phyloP scores from a whole-genome alignment of 2,888 invertebrate genomes.

The Coleophora deauratella region DNA sequence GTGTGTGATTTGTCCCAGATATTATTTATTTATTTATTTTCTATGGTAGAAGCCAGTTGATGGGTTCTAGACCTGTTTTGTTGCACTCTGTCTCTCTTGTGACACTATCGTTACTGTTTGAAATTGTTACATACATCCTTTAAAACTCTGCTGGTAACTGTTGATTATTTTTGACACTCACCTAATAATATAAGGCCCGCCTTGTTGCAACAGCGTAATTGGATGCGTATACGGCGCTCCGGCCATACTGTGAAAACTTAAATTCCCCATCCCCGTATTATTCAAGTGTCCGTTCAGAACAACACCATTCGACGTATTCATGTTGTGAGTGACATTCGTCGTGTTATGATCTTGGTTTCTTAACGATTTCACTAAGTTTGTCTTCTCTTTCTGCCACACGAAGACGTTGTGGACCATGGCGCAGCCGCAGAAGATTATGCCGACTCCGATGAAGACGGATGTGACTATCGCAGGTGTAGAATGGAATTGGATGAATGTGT shows the following conservation, averaged over 20 bases:
- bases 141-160: no score
- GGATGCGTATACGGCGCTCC: slow-evolving; percentile 57
- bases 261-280: slow-evolving; percentile 49
- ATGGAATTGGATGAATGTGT: slow-evolving; percentile 93
- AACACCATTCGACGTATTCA: slow-evolving; percentile 54
- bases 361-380: slow-evolving; percentile 83
- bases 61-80: no score
- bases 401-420: slow-evolving; percentile 96
- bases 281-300: slow-evolving; percentile 58
- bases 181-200: slow-evolving; percentile 75
- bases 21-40: no score
- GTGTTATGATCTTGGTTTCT: slow-evolving; percentile 45
- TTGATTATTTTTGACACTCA: no score
- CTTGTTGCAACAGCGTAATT: slow-evolving; percentile 62
- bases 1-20: no score
- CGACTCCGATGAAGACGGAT: slow-evolving; percentile 90
- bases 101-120: no score
- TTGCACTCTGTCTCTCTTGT: no score
- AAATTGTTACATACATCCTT: no score
- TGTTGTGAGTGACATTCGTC: slow-evolving; percentile 27
- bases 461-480: slow-evolving; percentile 94
- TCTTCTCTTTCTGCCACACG: slow-evolving; percentile 94
- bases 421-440: slow-evolving; percentile 92
- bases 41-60: no score
- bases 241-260: slow-evolving; percentile 59